A percentile compares a stretch with the other conserved stretches of the same genome.
phyloP scores from a whole-genome alignment of 2,888 invertebrate genomes.

The Strigamia transsilvanica region DNA sequence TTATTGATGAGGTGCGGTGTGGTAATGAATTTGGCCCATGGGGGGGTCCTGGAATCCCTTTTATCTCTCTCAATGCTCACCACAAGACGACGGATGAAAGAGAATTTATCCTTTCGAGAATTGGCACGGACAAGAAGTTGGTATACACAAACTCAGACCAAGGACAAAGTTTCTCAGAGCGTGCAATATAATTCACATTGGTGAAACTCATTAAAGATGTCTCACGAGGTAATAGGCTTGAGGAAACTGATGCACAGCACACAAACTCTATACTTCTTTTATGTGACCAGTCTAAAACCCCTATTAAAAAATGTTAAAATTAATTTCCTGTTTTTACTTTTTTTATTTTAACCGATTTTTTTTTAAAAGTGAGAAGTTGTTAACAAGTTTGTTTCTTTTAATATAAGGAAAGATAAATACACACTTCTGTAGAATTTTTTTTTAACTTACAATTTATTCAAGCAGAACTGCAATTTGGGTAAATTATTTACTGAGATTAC shows the following conservation, averaged over 20 bases:
- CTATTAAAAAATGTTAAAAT: neutral
- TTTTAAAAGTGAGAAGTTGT: too few relatives aligned
- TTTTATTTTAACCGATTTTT: neutral
- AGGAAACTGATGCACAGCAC: conserved; percentile 13
- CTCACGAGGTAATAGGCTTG: conserved; percentile 19
- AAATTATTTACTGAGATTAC: neutral
- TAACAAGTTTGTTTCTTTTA: too few relatives aligned
- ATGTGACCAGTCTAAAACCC: neutral
- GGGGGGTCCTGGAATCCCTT: conserved; percentile 46
- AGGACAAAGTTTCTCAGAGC: conserved; percentile 15
- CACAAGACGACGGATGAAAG: conserved; percentile 44
- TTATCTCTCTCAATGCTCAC: conserved; percentile 47
- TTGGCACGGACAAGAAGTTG: conserved; percentile 49
- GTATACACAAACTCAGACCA: conserved; percentile 45
- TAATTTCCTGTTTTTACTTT: neutral
- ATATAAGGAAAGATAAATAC: too few relatives aligned
- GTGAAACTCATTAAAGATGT: conserved; percentile 26
- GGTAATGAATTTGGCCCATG: conserved; percentile 46
- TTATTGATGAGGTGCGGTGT: conserved; percentile 48
- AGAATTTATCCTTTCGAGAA: conserved; percentile 45
- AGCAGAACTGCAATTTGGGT: neutral
- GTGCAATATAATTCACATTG: conserved; percentile 48
- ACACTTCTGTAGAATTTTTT: neutral
- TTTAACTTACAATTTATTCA: neutral
- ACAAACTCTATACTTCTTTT: neutral